Percentiles rank a stretch among this genome's conserved stretches.
Evolutionary conservation across 2,797 vertebrate species (phyloP).

Genomic region (Heterohyrax brucei): DNA sequence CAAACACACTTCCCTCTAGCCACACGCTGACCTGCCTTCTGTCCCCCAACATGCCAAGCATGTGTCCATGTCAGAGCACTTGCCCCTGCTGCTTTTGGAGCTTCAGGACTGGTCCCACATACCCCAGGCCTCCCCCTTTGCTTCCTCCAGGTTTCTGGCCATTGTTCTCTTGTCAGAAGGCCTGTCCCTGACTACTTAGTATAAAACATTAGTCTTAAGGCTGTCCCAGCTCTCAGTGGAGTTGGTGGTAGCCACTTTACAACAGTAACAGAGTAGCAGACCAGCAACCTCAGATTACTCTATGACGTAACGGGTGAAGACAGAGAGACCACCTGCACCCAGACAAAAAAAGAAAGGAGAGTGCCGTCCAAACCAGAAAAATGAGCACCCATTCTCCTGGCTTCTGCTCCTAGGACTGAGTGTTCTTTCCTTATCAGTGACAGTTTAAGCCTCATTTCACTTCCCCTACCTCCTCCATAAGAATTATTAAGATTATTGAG

Average conservation of each 20-base stretch:
- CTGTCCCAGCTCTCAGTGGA: neutral
- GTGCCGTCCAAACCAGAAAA: neutral
- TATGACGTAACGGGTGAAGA: neutral
- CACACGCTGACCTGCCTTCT: neutral
- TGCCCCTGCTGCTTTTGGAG: neutral
- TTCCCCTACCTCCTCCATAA: neutral
- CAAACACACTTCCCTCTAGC: neutral
- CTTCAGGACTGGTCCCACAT: neutral
- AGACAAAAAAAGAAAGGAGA: neutral
- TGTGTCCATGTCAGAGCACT: neutral
- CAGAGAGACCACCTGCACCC: neutral
- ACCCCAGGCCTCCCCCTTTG: neutral
- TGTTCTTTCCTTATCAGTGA: neutral
- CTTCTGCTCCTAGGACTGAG: neutral
- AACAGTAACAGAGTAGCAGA: neutral
- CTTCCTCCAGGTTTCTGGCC: neutral
- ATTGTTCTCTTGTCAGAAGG: neutral
- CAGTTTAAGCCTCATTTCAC: neutral
- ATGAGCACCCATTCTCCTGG: neutral
- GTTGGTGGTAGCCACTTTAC: too few species aligned
- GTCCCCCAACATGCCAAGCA: neutral
- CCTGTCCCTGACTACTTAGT: neutral
- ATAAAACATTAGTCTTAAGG: neutral
- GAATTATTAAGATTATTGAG: neutral
- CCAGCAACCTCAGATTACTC: neutral